Evolutionary conservation across 2,113 vertebrate genomes (phyloP).

Genomic region (Petromus typicus): DNA sequence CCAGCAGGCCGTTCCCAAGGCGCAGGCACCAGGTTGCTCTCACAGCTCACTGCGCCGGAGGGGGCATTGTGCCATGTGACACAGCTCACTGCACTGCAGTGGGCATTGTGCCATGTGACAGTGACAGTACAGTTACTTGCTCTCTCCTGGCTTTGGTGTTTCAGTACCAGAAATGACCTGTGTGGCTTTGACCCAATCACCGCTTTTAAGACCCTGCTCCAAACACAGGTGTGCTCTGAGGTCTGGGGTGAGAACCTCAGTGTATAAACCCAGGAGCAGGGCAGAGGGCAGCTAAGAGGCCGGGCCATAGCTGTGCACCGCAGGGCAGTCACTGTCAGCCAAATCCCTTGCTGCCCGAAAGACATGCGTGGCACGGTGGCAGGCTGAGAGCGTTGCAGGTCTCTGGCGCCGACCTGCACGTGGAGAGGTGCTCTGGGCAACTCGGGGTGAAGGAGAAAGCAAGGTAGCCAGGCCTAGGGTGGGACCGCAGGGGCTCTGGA

Average conservation of each 20-base stretch:
- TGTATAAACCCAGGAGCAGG: rapidly evolving
- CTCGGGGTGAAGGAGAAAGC: background rate
- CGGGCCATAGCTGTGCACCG: background rate
- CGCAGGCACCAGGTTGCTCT: rapidly evolving
- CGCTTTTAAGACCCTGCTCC: background rate
- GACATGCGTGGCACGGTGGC: rapidly evolving
- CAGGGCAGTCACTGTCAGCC: background rate
- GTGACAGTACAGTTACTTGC: too few relatives aligned
- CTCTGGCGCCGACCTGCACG: rapidly evolving
- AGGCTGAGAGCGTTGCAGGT: rapidly evolving
- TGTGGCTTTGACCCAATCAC: background rate
- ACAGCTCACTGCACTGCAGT: rapidly evolving
- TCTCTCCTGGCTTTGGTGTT: background rate
- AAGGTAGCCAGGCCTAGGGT: rapidly evolving
- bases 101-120: rapidly evolving
- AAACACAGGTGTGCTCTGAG: background rate
- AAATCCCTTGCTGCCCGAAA: background rate
- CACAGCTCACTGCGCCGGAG: rapidly evolving
- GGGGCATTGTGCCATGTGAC: rapidly evolving
- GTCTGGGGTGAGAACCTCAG: too few relatives aligned
- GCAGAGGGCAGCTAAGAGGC: rapidly evolving
- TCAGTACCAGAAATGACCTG: background rate
- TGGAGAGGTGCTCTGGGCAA: rapidly evolving
- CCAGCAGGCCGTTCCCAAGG: too few relatives aligned
- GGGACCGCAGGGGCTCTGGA: rapidly evolving